These are phyloP conservation scores for Schizopygopsis pylzovi DNA, from an alignment of 2,797 vertebrate species.

Conservation along the genomic window DNA sequence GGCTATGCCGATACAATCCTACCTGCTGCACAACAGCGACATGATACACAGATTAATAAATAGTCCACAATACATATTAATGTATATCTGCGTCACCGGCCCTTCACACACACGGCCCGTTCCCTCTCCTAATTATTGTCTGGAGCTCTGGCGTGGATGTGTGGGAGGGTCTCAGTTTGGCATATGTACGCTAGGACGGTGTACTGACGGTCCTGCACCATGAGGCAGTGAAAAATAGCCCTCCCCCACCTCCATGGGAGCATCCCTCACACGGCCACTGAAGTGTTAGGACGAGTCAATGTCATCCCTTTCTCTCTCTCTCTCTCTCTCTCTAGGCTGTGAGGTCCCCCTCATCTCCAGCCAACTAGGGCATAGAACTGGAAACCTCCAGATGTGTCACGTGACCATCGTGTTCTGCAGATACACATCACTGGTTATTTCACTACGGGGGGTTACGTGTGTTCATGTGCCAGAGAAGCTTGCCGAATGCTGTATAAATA, in stretches of 20 bases:
- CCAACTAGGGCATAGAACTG: slow-evolving; percentile 49
- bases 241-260: slow-evolving; percentile 22
- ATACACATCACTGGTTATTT: slow-evolving; percentile 38
- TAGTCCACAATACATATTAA: slow-evolving; percentile 16
- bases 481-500: slow-evolving; percentile 14
- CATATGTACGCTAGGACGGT: slow-evolving; percentile 28
- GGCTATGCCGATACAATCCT: slow-evolving; percentile 3
- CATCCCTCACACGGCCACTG: slow-evolving; percentile 55
- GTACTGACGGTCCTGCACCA: slow-evolving; percentile 11
- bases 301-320: slow-evolving; percentile 47
- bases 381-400: slow-evolving; percentile 46
- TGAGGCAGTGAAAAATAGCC: slow-evolving; percentile 33
- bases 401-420: slow-evolving; percentile 30
- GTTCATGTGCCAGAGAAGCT: slow-evolving; percentile 35
- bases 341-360: slow-evolving; percentile 42
- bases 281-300: slow-evolving; percentile 59
- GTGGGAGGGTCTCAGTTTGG: slow-evolving; percentile 37
- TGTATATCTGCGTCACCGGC: slow-evolving; percentile 19
- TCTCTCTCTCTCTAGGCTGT: slow-evolving; percentile 34
- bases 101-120: background rate
- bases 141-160: slow-evolving; percentile 22
- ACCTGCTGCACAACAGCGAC: slow-evolving; percentile 22
- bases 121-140: slow-evolving; percentile 17
- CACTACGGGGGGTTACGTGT: slow-evolving; percentile 31
- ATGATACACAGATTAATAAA: slow-evolving; percentile 1